Evolutionary conservation across 1,140 invertebrate genomes (phyloP).

Genomic region (Psix sp.): DNA sequence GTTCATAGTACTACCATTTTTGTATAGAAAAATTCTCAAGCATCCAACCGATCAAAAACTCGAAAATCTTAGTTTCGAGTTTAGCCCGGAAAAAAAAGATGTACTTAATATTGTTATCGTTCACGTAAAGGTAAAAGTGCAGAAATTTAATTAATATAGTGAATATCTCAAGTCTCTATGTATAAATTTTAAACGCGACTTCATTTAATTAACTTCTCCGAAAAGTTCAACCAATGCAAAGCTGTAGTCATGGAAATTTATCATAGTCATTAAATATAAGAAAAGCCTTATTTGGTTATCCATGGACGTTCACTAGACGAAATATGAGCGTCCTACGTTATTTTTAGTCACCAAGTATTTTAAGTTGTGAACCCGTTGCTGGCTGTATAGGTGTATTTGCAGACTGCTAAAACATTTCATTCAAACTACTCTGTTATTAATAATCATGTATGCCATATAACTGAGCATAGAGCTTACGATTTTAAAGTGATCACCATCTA

Average conservation of each 20-base stretch:
- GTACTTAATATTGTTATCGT: neutral
- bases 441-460: constrained; percentile 21
- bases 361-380: neutral
- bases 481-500: constrained; percentile 8
- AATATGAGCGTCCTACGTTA: constrained; percentile 6
- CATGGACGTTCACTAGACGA: neutral
- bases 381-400: constrained; percentile 33
- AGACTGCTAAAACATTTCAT: constrained; percentile 15
- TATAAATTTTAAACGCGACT: neutral
- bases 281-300: constrained; percentile 14
- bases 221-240: neutral
- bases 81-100: neutral
- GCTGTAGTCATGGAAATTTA: neutral
- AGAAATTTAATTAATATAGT: neutral
- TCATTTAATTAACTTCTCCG: neutral
- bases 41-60: neutral
- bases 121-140: neutral
- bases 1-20: neutral
- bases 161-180: too few relatives aligned
- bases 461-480: constrained; percentile 7
- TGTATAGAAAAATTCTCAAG: constrained; percentile 1
- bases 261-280: neutral
- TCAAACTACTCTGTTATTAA: constrained; percentile 8
- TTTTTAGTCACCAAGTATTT: constrained; percentile 2
- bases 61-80: constrained; percentile 5